Percentiles rank a stretch among this genome's conserved stretches.
Conservation (phyloP, 2,888 invertebrate species). For the Drosophila mimetica region DNA sequence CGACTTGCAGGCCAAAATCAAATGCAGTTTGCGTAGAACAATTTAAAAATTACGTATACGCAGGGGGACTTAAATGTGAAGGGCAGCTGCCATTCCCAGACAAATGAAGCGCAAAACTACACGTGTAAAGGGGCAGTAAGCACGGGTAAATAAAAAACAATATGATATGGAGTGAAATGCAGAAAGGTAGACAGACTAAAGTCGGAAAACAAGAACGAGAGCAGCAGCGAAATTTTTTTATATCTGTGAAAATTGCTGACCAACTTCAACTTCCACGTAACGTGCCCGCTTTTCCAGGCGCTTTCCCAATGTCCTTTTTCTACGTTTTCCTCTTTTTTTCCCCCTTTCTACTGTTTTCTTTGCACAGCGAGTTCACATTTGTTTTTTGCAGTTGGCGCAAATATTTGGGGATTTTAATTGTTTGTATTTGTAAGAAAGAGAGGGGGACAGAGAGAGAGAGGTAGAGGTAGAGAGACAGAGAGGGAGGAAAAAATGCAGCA, state of each 20-base stretch:
- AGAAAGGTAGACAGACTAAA: too few relatives aligned
- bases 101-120: background rate
- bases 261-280: conserved; percentile 45
- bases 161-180: background rate
- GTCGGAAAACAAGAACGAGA: background rate
- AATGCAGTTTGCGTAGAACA: background rate
- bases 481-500: conserved; percentile 46
- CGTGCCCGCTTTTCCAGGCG: conserved; percentile 13
- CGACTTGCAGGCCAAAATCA: too few relatives aligned
- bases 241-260: conserved; percentile 52
- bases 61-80: background rate
- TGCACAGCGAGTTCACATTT: conserved; percentile 45
- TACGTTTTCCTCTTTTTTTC: background rate
- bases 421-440: conserved; percentile 60
- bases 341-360: conserved; percentile 22
- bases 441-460: background rate
- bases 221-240: conserved; percentile 10
- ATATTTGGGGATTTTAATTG: conserved; percentile 80
- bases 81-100: conserved; percentile 2
- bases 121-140: background rate
- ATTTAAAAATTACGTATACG: background rate
- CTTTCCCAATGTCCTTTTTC: background rate
- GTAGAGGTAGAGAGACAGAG: conserved; percentile 6
- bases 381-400: conserved; percentile 61
- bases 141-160: too few relatives aligned